Evolutionary conservation across 2,797 vertebrate genomes (phyloP).

Genomic region (Dromococcyx pavoninus): DNA sequence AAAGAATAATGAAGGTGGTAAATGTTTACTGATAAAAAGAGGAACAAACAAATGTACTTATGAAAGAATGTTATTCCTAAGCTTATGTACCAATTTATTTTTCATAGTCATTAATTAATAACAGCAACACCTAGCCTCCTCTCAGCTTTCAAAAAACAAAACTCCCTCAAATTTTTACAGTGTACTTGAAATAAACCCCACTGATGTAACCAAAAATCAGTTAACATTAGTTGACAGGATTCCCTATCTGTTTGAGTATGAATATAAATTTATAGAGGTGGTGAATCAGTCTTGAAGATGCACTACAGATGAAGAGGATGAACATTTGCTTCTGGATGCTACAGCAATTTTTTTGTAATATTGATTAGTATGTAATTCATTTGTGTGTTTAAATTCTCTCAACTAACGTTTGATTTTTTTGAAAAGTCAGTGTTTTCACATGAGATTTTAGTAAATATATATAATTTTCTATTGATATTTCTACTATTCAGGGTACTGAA

Average conservation of each 20-base stretch:
- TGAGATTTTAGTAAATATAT: neutral
- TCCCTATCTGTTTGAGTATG: neutral
- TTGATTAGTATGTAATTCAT: neutral
- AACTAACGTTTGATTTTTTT: neutral
- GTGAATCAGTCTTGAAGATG: neutral
- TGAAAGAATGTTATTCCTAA: neutral
- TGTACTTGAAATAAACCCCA: neutral
- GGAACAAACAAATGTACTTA: neutral
- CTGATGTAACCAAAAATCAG: neutral
- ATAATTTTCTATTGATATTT: neutral
- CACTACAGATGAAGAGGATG: neutral
- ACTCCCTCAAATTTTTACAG: neutral
- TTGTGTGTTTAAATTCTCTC: neutral
- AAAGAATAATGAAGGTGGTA: neutral
- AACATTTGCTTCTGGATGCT: neutral
- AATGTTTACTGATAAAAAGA: neutral
- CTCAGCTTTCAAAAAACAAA: neutral
- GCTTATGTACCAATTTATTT: neutral
- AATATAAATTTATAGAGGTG: neutral
- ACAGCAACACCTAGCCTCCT: neutral
- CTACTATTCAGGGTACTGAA: neutral
- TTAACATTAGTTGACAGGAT: neutral
- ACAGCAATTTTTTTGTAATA: neutral
- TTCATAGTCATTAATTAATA: neutral
- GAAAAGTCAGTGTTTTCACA: neutral